phyloP scores from a whole-genome alignment of 2,113 vertebrate species.

The Entosphenus tridentatus region DNA sequence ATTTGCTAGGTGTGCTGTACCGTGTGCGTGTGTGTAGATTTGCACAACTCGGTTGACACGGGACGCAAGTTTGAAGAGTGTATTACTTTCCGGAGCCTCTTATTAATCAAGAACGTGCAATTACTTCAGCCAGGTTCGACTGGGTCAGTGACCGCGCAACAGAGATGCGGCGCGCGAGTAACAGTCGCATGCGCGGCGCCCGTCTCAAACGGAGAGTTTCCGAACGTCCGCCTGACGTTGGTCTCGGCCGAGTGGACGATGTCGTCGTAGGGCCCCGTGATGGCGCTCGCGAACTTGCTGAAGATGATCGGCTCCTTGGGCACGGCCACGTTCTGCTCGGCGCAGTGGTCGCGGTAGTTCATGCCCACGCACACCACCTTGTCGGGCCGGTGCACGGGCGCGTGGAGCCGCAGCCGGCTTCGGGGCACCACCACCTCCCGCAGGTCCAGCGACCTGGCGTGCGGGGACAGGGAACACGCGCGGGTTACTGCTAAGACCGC shows the following conservation, averaged over 20 bases:
- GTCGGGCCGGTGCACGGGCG: constrained; percentile 44
- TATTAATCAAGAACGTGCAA: too few relatives aligned
- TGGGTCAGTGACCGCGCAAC: background rate
- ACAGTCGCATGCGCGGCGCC: too few relatives aligned
- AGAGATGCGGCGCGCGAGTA: too few relatives aligned
- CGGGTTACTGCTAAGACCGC: too few relatives aligned
- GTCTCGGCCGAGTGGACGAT: constrained; percentile 41
- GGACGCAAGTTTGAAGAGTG: too few relatives aligned
- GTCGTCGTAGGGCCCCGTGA: constrained; percentile 48
- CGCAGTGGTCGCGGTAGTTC: constrained; percentile 76
- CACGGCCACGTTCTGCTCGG: constrained; percentile 41
- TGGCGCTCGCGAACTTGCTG: constrained; percentile 69
- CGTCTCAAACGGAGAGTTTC: too few relatives aligned
- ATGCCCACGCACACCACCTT: constrained; percentile 78
- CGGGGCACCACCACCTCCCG: constrained; percentile 24
- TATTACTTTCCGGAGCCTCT: too few relatives aligned
- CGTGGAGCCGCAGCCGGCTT: constrained; percentile 24
- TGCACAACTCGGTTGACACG: too few relatives aligned
- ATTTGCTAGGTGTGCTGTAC: too few relatives aligned
- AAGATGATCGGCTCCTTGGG: constrained; percentile 72
- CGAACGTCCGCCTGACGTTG: constrained; percentile 20
- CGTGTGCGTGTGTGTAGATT: too few relatives aligned
- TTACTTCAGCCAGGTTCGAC: background rate
- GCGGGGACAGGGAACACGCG: constrained; percentile 4
- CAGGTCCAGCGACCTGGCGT: constrained; percentile 28